phyloP scores from a whole-genome alignment of 2,797 vertebrate genomes.

The Rhodeus uyekii region DNA sequence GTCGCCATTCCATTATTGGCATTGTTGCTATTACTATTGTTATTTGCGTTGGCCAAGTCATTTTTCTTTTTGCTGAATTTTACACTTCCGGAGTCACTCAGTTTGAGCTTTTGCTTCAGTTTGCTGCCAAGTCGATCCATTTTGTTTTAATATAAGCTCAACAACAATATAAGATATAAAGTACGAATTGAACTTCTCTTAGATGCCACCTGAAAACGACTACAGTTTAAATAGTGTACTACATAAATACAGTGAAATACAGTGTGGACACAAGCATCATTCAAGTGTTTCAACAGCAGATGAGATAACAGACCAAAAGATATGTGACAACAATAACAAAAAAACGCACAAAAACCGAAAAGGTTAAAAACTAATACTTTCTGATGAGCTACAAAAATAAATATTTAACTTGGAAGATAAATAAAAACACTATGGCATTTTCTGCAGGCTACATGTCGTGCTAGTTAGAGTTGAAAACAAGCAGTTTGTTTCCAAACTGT shows the following conservation, averaged over 20 bases:
- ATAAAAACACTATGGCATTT: constrained; percentile 72
- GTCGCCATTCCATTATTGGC: constrained; percentile 64
- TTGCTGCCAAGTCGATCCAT: constrained; percentile 86
- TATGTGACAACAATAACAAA: neutral
- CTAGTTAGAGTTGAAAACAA: constrained; percentile 39
- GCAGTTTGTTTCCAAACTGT: constrained; percentile 64
- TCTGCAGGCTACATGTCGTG: constrained; percentile 66
- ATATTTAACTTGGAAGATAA: constrained; percentile 59
- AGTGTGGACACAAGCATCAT: constrained; percentile 62
- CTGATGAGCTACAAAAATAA: constrained; percentile 41
- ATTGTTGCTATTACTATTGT: constrained; percentile 79
- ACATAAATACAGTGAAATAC: constrained; percentile 65
- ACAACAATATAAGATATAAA: constrained; percentile 21
- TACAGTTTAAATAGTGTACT: constrained; percentile 55
- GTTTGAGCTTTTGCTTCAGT: constrained; percentile 83
- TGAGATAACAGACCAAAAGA: constrained; percentile 51
- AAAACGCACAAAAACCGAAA: neutral
- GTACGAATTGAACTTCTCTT: neutral
- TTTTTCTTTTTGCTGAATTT: constrained; percentile 83
- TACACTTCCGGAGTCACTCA: constrained; percentile 83
- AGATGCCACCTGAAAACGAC: constrained; percentile 34
- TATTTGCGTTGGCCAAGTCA: constrained; percentile 77
- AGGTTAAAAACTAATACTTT: constrained; percentile 29
- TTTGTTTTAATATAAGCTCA: constrained; percentile 6
- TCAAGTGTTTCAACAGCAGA: constrained; percentile 64